A percentile compares a stretch with the other conserved stretches of the same genome.
These are phyloP conservation scores for Coregonus clupeaformis DNA, from an alignment of 2,113 vertebrate species.

Conservation along the genomic window DNA sequence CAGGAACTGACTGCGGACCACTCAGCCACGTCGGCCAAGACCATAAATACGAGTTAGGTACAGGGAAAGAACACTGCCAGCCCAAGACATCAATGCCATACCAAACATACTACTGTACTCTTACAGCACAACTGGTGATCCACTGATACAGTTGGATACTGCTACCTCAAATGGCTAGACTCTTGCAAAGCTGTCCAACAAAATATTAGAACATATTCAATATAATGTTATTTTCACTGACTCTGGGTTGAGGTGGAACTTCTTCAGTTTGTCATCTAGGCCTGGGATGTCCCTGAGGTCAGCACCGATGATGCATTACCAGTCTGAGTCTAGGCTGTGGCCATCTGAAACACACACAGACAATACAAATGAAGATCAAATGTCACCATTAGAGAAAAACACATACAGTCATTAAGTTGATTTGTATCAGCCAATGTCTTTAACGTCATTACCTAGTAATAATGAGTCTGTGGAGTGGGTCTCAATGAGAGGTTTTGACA, in stretches of 20 bases:
- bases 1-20: constrained; percentile 20
- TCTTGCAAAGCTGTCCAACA: too few relatives aligned
- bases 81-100: too few relatives aligned
- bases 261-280: constrained; percentile 90
- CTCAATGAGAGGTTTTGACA: constrained; percentile 91
- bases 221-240: constrained; percentile 62
- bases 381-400: not conserved
- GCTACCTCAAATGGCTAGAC: too few relatives aligned
- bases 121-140: too few relatives aligned
- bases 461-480: constrained; percentile 89
- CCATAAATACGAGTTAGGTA: not conserved
- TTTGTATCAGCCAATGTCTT: not conserved
- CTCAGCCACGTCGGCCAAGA: not conserved
- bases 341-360: constrained; percentile 74
- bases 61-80: too few relatives aligned
- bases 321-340: constrained; percentile 87
- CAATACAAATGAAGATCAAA: not conserved
- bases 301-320: constrained; percentile 87
- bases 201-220: not conserved
- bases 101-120: too few relatives aligned
- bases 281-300: constrained; percentile 84
- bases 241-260: constrained; percentile 87
- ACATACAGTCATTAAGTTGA: not conserved
- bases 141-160: too few relatives aligned
- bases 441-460: constrained; percentile 81